Evolutionary conservation across 2,888 invertebrate species (phyloP).

Genomic region (Thecophora atra): DNA sequence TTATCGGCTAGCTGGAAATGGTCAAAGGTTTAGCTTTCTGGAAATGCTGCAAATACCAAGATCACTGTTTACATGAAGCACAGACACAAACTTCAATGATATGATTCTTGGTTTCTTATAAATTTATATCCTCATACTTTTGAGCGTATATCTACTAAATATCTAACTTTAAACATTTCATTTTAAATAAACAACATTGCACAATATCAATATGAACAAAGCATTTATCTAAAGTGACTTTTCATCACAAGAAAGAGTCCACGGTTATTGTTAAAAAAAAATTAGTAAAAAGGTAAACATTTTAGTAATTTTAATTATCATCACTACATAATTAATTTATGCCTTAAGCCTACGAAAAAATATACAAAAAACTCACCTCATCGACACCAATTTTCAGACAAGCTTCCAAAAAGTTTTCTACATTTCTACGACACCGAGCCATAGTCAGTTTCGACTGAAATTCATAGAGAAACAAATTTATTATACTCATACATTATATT

Average conservation of each 20-base stretch:
- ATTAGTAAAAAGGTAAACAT: conserved; percentile 25
- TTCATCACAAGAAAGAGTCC: not conserved
- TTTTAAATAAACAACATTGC: too few relatives aligned
- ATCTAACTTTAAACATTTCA: too few relatives aligned
- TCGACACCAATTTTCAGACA: conserved; percentile 93
- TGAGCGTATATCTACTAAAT: too few relatives aligned
- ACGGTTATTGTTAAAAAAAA: not conserved
- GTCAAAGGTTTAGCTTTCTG: too few relatives aligned
- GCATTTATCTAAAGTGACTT: conserved; percentile 51
- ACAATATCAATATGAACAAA: not conserved
- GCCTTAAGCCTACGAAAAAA: too few relatives aligned
- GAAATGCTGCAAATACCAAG: too few relatives aligned
- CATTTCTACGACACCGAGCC: conserved; percentile 92
- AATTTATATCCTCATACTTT: too few relatives aligned
- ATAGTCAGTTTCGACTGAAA: conserved; percentile 96
- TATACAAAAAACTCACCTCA: conserved; percentile 71
- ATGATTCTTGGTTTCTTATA: too few relatives aligned
- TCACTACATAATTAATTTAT: conserved; percentile 7
- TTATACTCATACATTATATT: conserved; percentile 21
- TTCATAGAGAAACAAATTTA: not conserved
- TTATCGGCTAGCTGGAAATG: too few relatives aligned
- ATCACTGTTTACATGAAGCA: too few relatives aligned
- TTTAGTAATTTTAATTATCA: not conserved
- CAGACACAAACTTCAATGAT: too few relatives aligned
- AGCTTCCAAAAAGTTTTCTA: conserved; percentile 94